These are phyloP conservation scores for Ennomos erosarius DNA, from an alignment of 2,888 invertebrate genomes.

Conservation along the genomic window DNA sequence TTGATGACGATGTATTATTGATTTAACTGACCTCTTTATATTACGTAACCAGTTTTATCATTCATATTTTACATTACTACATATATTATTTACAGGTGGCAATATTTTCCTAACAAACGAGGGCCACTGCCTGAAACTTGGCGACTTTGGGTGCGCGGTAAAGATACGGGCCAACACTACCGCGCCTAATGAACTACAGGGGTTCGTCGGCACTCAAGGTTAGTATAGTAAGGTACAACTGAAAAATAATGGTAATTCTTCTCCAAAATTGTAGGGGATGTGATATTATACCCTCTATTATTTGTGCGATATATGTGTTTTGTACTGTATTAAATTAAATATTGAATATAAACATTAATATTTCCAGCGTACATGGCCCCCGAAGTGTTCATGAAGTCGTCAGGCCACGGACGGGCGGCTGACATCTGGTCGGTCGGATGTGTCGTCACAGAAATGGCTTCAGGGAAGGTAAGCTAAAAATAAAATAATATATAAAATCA, in stretches of 20 bases:
- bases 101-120: slow-evolving; percentile 97
- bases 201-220: slow-evolving; percentile 97
- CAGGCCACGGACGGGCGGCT: slow-evolving; percentile 96
- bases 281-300: no score
- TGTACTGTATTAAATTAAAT: no score
- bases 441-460: slow-evolving; percentile 97
- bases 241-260: no score
- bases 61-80: no score
- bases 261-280: no score
- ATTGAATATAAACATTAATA: no score
- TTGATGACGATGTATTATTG: no score
- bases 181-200: slow-evolving; percentile 93
- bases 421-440: slow-evolving; percentile 99
- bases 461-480: slow-evolving; percentile 89
- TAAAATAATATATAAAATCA: no score
- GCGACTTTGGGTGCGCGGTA: slow-evolving; percentile 97
- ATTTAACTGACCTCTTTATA: no score
- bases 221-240: no score
- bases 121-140: slow-evolving; percentile 94
- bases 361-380: slow-evolving; percentile 97
- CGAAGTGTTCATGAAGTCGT: slow-evolving; percentile 95
- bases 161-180: slow-evolving; percentile 95
- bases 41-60: no score
- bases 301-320: no score
- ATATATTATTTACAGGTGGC: slow-evolving; percentile 85